Evolutionary conservation across 2,113 vertebrate genomes (phyloP).

Genomic region (Athene cunicularia): DNA sequence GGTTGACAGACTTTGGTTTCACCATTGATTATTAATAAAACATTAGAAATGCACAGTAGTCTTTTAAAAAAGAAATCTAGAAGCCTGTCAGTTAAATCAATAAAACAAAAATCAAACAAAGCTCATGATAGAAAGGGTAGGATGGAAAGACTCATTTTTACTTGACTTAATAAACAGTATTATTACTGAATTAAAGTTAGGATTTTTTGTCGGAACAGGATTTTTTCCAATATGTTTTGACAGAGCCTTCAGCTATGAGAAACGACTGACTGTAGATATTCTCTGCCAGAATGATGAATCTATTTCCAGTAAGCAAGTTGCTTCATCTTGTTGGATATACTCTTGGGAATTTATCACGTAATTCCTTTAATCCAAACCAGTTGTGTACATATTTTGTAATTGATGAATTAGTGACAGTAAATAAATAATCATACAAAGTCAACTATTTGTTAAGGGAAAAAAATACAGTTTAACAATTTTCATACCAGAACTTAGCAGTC

Average conservation of each 20-base stretch:
- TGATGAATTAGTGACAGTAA: constrained; percentile 38
- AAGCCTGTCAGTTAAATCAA: not conserved
- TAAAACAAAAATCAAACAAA: not conserved
- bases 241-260: constrained; percentile 27
- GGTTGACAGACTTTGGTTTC: not conserved
- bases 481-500: not conserved
- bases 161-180: not conserved
- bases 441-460: not conserved
- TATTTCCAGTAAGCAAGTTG: constrained; percentile 64
- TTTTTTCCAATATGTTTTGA: constrained; percentile 31
- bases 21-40: not conserved
- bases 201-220: not conserved
- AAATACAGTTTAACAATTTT: not conserved
- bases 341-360: constrained; percentile 62
- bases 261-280: constrained; percentile 46
- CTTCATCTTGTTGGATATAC: constrained; percentile 60
- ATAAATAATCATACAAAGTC: constrained; percentile 24
- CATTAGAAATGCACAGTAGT: not conserved
- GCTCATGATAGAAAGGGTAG: not conserved
- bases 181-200: constrained; percentile 3
- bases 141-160: not conserved
- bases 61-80: not conserved
- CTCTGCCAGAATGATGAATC: constrained; percentile 62
- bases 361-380: constrained; percentile 67
- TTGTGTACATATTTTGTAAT: constrained; percentile 67